These are phyloP conservation scores for Coenonympha arcania DNA, from an alignment of 2,888 invertebrate species.

Conservation along the genomic window DNA sequence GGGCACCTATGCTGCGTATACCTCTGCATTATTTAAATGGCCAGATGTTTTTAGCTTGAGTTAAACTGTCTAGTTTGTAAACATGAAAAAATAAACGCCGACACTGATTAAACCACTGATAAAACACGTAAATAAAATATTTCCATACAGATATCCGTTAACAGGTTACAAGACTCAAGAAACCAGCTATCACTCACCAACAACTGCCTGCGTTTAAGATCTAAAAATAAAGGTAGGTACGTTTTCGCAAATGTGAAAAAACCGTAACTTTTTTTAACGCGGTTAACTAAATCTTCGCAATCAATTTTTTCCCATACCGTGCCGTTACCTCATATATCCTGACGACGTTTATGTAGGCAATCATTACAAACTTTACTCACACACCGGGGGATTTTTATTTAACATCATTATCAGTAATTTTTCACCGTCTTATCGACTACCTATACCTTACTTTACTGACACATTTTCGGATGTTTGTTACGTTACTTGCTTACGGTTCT, in stretches of 20 bases:
- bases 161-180: too few species aligned
- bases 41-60: too few species aligned
- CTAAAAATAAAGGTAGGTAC: not conserved
- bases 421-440: conserved; percentile 9
- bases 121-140: too few species aligned
- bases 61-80: too few species aligned
- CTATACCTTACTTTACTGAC: not conserved
- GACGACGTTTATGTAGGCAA: conserved; percentile 7
- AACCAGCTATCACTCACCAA: too few species aligned
- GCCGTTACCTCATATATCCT: conserved; percentile 13
- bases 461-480: not conserved
- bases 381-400: conserved; percentile 11
- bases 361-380: conserved; percentile 7
- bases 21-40: too few species aligned
- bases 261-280: conserved; percentile 6
- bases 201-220: not conserved
- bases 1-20: too few species aligned
- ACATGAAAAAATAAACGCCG: too few species aligned
- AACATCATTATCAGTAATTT: conserved; percentile 13
- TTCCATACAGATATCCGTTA: too few species aligned
- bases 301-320: conserved; percentile 5
- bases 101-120: too few species aligned
- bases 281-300: conserved; percentile 7
- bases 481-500: not conserved
- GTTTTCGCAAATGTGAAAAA: conserved; percentile 2